Base-by-base conservation (phyloP, 2,797 vertebrate species). In the Syngnathus rostellatus region DNA sequence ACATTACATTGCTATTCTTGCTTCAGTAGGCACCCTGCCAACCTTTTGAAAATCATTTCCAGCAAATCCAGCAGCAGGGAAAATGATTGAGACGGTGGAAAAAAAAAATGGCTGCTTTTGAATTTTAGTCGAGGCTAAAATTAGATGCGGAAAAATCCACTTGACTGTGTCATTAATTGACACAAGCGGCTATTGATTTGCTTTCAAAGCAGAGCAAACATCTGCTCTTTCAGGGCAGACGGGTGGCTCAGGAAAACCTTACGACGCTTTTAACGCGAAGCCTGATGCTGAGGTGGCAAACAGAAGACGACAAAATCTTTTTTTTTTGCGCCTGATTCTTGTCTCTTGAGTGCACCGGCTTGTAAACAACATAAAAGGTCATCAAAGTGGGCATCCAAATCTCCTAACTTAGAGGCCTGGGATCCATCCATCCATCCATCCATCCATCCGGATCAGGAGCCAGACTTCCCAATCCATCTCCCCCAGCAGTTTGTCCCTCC, bases 211-310 rank as follows among this genome's bases (percentile, higher is more conserved):
- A 64, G 69, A 77, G 81, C 67, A 74, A 81, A 81, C 81, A 83
- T 82, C 79, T 78, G 83, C 75, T 81, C 77, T 72, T 64, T 68
- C 65, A 62, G 73, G 70, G 72, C 79, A 72, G 73, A 76, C 65
- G 54, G 63, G 63, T 31, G 73, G 71, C 65, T 74, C 74, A 68
- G 46, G 71, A 65, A 64, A 68, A 72, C 60, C 46, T 23, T 8
- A 23, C 41, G 21, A 19, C 5, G 4, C 45, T 57, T 11, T 58
- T 37, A 58, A 37, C 38, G 31, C 6, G 23, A 37, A 8, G 25
- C 25, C 31, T 58, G 31, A 17, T 8, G 16, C 31, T 8, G 31
- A 58, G 31, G 23, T 6, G 11, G 53, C 10, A 25, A 1, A 1
- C 11, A 55, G 8, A 25, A 23, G 21, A 25, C 51, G 19, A 11